phyloP scores from a whole-genome alignment of 2,888 invertebrate species.

The Vandiemenella viatica region DNA sequence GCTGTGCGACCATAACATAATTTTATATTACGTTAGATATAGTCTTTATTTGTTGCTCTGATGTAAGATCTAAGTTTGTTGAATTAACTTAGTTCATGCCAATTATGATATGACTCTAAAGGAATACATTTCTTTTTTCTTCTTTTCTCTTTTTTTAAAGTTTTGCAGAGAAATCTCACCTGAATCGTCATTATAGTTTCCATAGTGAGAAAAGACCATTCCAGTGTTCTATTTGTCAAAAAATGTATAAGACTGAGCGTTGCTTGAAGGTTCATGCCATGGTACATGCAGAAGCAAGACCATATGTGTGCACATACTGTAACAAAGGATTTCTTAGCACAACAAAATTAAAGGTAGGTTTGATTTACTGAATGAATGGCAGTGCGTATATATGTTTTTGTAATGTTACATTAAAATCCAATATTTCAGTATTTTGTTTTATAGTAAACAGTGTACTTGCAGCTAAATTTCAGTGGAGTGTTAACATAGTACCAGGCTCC shows the following conservation, averaged over 20 bases:
- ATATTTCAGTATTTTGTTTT: too few relatives aligned
- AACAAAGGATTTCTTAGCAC: constrained; percentile 41
- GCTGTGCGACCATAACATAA: neutral
- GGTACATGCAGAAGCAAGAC: constrained; percentile 37
- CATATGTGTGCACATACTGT: constrained; percentile 37
- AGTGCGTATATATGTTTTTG: too few relatives aligned
- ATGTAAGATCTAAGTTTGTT: neutral
- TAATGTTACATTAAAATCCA: too few relatives aligned
- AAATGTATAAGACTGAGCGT: constrained; percentile 39
- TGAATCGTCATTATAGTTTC: constrained; percentile 30
- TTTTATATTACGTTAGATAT: neutral
- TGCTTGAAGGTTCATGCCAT: constrained; percentile 40
- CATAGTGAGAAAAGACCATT: constrained; percentile 29
- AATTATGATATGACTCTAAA: neutral
- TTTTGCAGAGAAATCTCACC: constrained; percentile 31
- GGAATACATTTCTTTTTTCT: neutral
- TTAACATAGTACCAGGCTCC: too few relatives aligned
- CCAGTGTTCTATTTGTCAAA: constrained; percentile 35
- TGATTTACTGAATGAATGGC: too few relatives aligned
- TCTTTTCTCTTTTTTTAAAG: constrained; percentile 18
- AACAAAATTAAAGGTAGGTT: constrained; percentile 32
- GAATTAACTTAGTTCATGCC: neutral
- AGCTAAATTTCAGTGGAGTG: too few relatives aligned
- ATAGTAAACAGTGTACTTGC: too few relatives aligned
- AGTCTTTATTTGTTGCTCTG: neutral